Conservation (phyloP, 2,113 vertebrate genomes). For the Sylvia atricapilla region DNA sequence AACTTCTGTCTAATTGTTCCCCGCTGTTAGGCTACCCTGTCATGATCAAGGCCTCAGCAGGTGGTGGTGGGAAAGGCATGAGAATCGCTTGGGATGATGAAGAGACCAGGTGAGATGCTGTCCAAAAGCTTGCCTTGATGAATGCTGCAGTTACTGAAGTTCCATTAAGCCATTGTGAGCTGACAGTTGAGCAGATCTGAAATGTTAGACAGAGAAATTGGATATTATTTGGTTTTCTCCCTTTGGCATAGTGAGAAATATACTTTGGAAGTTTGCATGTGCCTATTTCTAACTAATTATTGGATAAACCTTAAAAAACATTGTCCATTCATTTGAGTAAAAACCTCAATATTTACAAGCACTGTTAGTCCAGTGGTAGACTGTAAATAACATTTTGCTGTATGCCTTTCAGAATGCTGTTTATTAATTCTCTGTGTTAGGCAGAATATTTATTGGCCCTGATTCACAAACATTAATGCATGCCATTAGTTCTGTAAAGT, state of each 20-base stretch:
- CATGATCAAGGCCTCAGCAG: slow-evolving; percentile 99
- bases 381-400: background rate
- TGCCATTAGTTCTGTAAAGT: slow-evolving; percentile 5
- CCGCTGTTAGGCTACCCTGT: slow-evolving; percentile 97
- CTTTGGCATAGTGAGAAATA: background rate
- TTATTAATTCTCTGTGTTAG: background rate
- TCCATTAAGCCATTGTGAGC: slow-evolving; percentile 56
- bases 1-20: slow-evolving; percentile 91
- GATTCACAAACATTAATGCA: background rate
- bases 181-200: slow-evolving; percentile 70
- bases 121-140: slow-evolving; percentile 75
- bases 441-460: background rate
- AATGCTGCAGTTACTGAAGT: slow-evolving; percentile 68
- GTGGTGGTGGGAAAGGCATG: slow-evolving; percentile 99
- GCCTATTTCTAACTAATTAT: background rate
- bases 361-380: background rate
- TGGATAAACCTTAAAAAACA: background rate
- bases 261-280: background rate
- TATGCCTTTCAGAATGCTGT: slow-evolving; percentile 7
- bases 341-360: background rate
- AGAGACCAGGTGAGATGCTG: slow-evolving; percentile 91
- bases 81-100: slow-evolving; percentile 96
- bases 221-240: slow-evolving; percentile 27
- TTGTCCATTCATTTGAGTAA: background rate
- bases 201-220: slow-evolving; percentile 42